Evolutionary conservation across 1,140 invertebrate species (phyloP), one percentile per base, ranked within the genome.

Genomic region (Rhopalosiphum padi): DNA sequence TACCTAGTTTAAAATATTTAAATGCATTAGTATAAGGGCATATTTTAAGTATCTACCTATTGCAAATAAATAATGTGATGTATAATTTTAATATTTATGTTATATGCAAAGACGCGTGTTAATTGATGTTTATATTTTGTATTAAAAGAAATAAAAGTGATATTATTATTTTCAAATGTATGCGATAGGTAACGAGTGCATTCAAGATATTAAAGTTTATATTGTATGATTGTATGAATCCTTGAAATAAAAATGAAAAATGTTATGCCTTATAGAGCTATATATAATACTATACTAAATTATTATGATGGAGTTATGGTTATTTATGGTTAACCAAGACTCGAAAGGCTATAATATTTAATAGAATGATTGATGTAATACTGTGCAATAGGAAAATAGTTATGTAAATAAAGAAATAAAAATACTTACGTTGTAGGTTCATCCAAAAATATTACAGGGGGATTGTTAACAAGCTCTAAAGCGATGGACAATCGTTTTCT

Each of bases 391-490:
- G 15, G n/a, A 68, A 86, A n/a, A 46, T 43, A 86, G 1, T 86
- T 30, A 43, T 41, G 25, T 88, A 53, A 53, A 37, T 53, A 89
- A 15, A 55, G 7, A 25, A 89, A 55, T 35, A 68, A 43, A 41
- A 30, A 90, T 93, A 96, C 96, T 97, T 95, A 98, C 97, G 97
- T 98, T 4, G 97, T 98, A 1, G 97, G 97, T 95, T 98, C 97
- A 94, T 98, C 97, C 11, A 98, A 95, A 94, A 98, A 98, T 94
- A 98, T 96, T 5, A 99, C 97, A 4, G 98, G 98, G n/a, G 99
- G 99, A 95, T 99, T 99, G 95, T 99, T 98, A 30, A 99, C 96
- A 23, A 99, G 96, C 95, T 99, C 99, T 43, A 99, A 95, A 18
- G 98, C 99, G 60, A 99, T 98, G 1, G 98, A 98, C 15, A 99